Base-by-base conservation (phyloP, 2,888 invertebrate species). In the Laothoe populi region DNA sequence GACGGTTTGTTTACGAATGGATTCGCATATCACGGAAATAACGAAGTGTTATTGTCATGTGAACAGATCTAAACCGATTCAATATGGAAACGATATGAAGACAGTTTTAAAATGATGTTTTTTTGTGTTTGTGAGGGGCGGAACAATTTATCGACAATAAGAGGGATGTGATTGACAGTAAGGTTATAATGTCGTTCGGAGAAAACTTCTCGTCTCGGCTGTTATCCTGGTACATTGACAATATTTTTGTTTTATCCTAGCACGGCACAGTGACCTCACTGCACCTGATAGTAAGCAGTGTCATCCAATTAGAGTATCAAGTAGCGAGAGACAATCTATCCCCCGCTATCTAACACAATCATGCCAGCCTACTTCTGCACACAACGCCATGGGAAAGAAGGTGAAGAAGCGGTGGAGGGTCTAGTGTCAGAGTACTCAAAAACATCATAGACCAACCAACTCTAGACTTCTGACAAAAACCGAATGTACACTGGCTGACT, bases 81-180 rank as follows among this genome's bases (percentile, higher is more conserved):
- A 67, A 67, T 67, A 69, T n/a, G n/a, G n/a, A n/a, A n/a, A n/a
- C 66, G 61, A 23, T 66, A 64, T 60, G 66, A 63, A 61, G 35
- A 53, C 19, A 35, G 53, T 21, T 53, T 53, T 35, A 35, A 31
- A 53, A 53, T 31, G 4, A 53, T 31, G 26, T 49, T 49, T 49
- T 31, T 49, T 16, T 31, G 8, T 3, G 26, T 44, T 19, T 44
- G 16, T 19, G 19, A 44, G 24, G 19, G 19, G 31, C 31, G 53
- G 19, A 35, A 26, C n/a, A 48, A 48, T 48, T 48, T 26, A n/a
- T n/a, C 7, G 13, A 16, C 53, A 4, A 10, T 26, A 16, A 31
- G 19, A 4, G 16, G 19, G 0, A 0, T 19, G 10, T 49, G 49
- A 26, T 26, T 26, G 16, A 49, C 26, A 49, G 26, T 26, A 26